Conservation (phyloP, 2,113 vertebrate genomes). For the Oplegnathus fasciatus region DNA sequence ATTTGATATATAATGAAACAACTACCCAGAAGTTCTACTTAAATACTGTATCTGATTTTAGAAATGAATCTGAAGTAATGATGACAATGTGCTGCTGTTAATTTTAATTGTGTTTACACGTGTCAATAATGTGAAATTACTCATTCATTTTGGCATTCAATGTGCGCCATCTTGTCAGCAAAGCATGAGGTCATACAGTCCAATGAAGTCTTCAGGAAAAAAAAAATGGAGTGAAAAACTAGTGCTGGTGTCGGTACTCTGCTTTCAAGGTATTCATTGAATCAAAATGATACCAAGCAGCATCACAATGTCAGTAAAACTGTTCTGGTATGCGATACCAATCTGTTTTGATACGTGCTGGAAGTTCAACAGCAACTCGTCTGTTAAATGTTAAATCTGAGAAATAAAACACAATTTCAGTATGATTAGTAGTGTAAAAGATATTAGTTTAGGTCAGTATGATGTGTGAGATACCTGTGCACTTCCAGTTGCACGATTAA, state of each 20-base stretch:
- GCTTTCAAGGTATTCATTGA: too few species aligned
- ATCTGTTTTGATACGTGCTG: not conserved
- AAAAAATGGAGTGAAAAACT: not conserved
- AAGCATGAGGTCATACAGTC: not conserved
- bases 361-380: not conserved
- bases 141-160: not conserved
- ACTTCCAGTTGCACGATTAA: not conserved
- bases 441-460: not conserved
- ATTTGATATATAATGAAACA: not conserved
- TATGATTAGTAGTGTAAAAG: not conserved
- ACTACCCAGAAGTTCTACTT: too few species aligned
- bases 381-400: not conserved
- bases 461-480: not conserved
- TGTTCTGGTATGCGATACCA: not conserved
- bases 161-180: not conserved
- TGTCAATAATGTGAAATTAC: not conserved
- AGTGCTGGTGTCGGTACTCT: not conserved
- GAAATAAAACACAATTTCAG: not conserved
- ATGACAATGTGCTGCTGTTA: not conserved
- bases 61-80: not conserved
- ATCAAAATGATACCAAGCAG: too few species aligned
- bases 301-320: too few species aligned
- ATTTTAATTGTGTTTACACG: not conserved
- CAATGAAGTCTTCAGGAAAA: not conserved
- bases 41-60: not conserved